phyloP scores from a whole-genome alignment of 1,140 invertebrate genomes.

The Venturia canescens region DNA sequence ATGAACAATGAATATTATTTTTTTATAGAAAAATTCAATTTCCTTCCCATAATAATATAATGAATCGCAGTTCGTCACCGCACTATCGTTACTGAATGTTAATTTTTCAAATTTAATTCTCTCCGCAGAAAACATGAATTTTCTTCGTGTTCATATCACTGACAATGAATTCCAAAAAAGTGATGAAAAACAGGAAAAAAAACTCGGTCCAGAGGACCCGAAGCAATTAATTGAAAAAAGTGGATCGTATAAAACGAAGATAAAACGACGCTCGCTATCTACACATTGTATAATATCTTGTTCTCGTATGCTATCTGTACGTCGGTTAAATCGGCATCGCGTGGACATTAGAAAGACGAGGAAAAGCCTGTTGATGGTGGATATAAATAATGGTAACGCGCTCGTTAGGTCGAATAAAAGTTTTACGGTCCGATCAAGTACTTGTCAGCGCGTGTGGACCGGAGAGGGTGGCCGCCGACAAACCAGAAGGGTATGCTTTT shows the following conservation, averaged over 20 bases:
- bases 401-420: conserved; percentile 71
- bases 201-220: too few relatives aligned
- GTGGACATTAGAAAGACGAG: conserved; percentile 14
- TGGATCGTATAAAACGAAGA: not conserved
- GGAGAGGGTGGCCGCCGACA: conserved; percentile 39
- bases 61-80: too few relatives aligned
- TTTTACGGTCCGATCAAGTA: conserved; percentile 70
- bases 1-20: too few relatives aligned
- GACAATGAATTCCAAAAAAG: too few relatives aligned
- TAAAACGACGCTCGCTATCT: too few relatives aligned
- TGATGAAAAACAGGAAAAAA: too few relatives aligned
- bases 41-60: too few relatives aligned
- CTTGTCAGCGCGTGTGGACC: conserved; percentile 34
- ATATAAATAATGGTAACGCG: conserved; percentile 43
- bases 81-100: too few relatives aligned
- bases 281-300: not conserved
- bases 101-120: too few relatives aligned
- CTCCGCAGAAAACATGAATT: too few relatives aligned
- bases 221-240: not conserved
- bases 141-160: too few relatives aligned
- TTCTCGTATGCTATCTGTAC: not conserved
- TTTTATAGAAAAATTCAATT: too few relatives aligned
- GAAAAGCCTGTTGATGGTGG: conserved; percentile 29
- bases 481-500: conserved; percentile 15
- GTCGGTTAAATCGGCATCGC: conserved; percentile 5